A percentile compares a stretch with the other conserved stretches of the same genome.
These are phyloP conservation scores for Amblyopsis rosae DNA, from an alignment of 2,113 vertebrate species.

Conservation along the genomic window DNA sequence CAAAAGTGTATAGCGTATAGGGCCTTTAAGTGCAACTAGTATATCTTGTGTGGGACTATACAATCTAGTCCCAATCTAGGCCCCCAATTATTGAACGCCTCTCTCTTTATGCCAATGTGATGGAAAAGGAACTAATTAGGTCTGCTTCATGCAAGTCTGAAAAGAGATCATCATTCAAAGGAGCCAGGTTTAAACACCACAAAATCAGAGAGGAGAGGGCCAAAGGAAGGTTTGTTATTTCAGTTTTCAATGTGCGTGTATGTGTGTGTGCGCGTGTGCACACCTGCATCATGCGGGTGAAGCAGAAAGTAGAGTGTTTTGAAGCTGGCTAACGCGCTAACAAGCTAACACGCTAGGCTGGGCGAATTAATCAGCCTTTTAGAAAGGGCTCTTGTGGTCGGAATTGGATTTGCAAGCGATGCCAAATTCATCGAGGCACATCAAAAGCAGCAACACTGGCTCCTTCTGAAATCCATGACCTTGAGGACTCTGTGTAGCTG, in stretches of 20 bases:
- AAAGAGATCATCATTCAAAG: neutral
- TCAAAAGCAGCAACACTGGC: conserved; percentile 42
- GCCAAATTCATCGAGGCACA: conserved; percentile 35
- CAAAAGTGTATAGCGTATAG: too few relatives aligned
- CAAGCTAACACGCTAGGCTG: conserved; percentile 25
- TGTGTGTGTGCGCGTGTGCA: neutral
- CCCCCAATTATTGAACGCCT: conserved; percentile 1
- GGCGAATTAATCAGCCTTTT: conserved; percentile 47
- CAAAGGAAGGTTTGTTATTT: too few relatives aligned
- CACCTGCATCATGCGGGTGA: neutral
- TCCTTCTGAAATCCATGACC: conserved; percentile 20
- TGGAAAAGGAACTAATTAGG: conserved; percentile 64
- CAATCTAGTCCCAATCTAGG: too few relatives aligned
- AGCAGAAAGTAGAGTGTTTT: conserved; percentile 20
- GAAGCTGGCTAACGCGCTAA: neutral
- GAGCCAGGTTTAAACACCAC: neutral
- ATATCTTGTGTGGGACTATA: too few relatives aligned
- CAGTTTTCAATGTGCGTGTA: neutral
- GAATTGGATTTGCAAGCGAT: conserved; percentile 57
- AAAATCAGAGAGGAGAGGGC: too few relatives aligned
- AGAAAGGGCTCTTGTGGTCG: conserved; percentile 38
- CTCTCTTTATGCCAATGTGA: conserved; percentile 31
- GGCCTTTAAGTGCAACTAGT: too few relatives aligned
- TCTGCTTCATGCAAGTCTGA: conserved; percentile 44
- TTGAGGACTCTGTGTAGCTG: conserved; percentile 29